These are phyloP conservation scores for Trissolcus basalis DNA, from an alignment of 1,140 invertebrate genomes.

Conservation along the genomic window DNA sequence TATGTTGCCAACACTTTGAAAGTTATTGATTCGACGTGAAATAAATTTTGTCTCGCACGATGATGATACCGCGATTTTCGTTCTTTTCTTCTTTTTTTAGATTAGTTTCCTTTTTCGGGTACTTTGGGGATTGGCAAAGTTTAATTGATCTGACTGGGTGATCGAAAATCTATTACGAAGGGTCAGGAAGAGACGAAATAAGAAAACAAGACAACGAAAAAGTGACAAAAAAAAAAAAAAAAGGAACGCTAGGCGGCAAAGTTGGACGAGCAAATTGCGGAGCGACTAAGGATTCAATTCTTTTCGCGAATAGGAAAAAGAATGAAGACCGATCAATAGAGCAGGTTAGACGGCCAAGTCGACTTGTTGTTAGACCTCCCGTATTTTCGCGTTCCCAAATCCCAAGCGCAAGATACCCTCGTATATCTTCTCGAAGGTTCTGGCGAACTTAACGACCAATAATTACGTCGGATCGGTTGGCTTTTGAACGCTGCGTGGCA, in stretches of 20 bases:
- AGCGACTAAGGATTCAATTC: conserved; percentile 70
- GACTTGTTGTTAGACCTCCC: conserved; percentile 61
- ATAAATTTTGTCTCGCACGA: too few relatives aligned
- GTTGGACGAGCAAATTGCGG: conserved; percentile 55
- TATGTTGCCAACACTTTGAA: conserved; percentile 37
- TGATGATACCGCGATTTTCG: too few relatives aligned
- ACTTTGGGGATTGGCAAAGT: conserved; percentile 17
- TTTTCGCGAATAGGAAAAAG: conserved; percentile 61
- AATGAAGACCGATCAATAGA: conserved; percentile 60
- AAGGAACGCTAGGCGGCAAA: conserved; percentile 41
- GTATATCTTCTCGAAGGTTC: conserved; percentile 34
- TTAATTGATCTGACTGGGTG: conserved; percentile 46
- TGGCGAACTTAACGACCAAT: conserved; percentile 34
- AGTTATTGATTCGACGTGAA: conserved; percentile 32
- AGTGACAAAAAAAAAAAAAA: conserved; percentile 45
- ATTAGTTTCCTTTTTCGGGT: conserved; percentile 1
- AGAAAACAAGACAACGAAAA: conserved; percentile 35
- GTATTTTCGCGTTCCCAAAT: conserved; percentile 70
- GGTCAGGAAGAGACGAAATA: conserved; percentile 33
- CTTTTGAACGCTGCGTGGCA: conserved; percentile 23
- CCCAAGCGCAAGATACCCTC: conserved; percentile 55
- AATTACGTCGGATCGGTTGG: conserved; percentile 40
- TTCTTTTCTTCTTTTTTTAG: conserved; percentile 23
- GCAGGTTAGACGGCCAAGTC: conserved; percentile 53
- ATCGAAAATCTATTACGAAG: conserved; percentile 49